A percentile compares a stretch with the other conserved stretches of the same genome.
Evolutionary conservation across 2,888 invertebrate genomes (phyloP).

Genomic region (Ochropacha duplaris): DNA sequence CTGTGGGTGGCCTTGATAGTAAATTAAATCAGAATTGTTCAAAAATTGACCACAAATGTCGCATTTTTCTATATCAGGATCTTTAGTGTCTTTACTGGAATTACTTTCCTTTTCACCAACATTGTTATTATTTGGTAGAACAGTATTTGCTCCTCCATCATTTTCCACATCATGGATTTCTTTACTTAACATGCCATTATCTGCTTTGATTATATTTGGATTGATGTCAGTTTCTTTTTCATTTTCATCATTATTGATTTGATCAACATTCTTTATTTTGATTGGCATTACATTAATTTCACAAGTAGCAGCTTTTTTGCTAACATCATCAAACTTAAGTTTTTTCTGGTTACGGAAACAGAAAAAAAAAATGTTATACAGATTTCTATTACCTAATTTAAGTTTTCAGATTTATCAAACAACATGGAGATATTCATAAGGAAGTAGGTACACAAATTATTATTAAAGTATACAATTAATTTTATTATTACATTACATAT

Average conservation of each 20-base stretch:
- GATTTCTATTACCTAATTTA: conserved; percentile 6
- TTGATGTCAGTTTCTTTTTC: conserved; percentile 10
- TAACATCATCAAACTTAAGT: conserved; percentile 28
- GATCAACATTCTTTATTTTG: neutral
- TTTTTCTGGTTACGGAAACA: conserved; percentile 49
- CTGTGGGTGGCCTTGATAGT: conserved; percentile 90
- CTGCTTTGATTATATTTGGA: conserved; percentile 9
- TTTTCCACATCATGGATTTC: conserved; percentile 5
- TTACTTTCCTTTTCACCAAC: conserved; percentile 7
- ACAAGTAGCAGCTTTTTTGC: neutral
- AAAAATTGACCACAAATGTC: conserved; percentile 71
- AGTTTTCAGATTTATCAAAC: neutral
- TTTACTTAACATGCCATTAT: neutral
- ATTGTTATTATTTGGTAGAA: conserved; percentile 6
- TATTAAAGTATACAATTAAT: too few species aligned
- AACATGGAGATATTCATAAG: too few species aligned
- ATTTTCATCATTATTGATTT: conserved; percentile 12
- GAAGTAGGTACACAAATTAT: too few species aligned
- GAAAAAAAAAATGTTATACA: conserved; percentile 6
- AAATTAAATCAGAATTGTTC: conserved; percentile 75
- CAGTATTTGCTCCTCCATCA: neutral
- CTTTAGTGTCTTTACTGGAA: conserved; percentile 17
- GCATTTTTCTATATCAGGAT: conserved; percentile 63
- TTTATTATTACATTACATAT: too few species aligned
- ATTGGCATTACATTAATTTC: neutral